A percentile compares a stretch with the other conserved stretches of the same genome.
Evolutionary conservation across 2,113 vertebrate genomes (phyloP).

Genomic region (Pimephales promelas): DNA sequence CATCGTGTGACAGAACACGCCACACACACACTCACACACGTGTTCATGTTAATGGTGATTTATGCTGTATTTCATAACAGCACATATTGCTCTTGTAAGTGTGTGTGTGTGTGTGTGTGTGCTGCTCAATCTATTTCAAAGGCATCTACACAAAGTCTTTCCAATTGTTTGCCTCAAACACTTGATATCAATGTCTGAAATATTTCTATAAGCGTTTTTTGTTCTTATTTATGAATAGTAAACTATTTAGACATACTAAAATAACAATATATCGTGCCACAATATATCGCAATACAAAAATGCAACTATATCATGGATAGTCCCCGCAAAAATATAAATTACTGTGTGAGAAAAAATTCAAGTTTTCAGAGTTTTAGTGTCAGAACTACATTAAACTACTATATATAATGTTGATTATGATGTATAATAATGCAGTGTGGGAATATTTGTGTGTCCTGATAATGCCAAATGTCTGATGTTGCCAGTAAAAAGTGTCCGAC

Average conservation of each 20-base stretch:
- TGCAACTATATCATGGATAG: too few relatives aligned
- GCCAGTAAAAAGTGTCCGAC: too few relatives aligned
- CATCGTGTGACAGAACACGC: constrained; percentile 29
- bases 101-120: not conserved
- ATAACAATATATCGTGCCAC: too few relatives aligned
- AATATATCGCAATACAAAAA: too few relatives aligned
- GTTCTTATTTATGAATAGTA: not conserved
- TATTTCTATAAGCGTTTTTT: constrained; percentile 41
- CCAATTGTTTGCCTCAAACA: constrained; percentile 20
- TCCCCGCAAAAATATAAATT: too few relatives aligned
- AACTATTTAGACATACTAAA: not conserved
- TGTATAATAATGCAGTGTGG: too few relatives aligned
- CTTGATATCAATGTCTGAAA: constrained; percentile 25
- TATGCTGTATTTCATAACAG: constrained; percentile 48
- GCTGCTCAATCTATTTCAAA: constrained; percentile 45
- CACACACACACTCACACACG: not conserved
- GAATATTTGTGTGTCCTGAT: too few relatives aligned
- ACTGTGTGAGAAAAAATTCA: too few relatives aligned
- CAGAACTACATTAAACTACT: too few relatives aligned
- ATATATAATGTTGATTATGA: too few relatives aligned
- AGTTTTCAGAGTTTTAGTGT: too few relatives aligned
- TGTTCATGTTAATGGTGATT: constrained; percentile 49
- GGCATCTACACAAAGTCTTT: constrained; percentile 16
- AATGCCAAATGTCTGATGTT: too few relatives aligned
- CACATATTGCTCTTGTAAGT: constrained; percentile 21